Conservation (phyloP, 2,113 vertebrate species). For the Synchiropus splendidus region DNA sequence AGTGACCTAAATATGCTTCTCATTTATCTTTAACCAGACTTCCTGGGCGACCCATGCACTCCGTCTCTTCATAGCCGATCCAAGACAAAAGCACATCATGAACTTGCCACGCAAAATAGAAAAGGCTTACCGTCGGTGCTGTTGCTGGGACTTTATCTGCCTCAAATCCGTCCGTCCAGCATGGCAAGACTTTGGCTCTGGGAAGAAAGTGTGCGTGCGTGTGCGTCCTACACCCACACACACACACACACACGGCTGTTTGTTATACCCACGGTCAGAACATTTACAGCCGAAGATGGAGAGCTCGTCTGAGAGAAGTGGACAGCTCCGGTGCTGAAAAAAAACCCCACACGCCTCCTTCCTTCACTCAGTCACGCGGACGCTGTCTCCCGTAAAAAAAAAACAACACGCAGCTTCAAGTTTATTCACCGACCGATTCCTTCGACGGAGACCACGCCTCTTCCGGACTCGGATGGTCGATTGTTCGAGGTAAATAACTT, state of each 20-base stretch:
- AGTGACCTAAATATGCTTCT: conserved; percentile 51
- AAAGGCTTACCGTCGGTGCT: conserved; percentile 13
- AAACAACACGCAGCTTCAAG: too few species aligned
- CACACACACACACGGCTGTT: conserved; percentile 10
- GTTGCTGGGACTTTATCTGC: conserved; percentile 38
- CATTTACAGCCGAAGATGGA: conserved; percentile 17
- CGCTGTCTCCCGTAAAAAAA: background rate
- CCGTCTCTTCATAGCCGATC: too few species aligned
- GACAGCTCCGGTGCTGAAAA: conserved; percentile 71
- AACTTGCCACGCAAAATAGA: conserved; percentile 5
- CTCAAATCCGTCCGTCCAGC: conserved; percentile 55
- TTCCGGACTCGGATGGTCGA: background rate
- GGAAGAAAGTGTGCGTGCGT: conserved; percentile 22
- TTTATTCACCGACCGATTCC: too few species aligned
- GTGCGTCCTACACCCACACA: background rate
- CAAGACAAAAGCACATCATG: too few species aligned
- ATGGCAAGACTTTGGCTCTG: conserved; percentile 50
- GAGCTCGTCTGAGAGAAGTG: conserved; percentile 20
- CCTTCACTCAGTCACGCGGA: too few species aligned
- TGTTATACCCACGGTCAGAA: conserved; percentile 22
- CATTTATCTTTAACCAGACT: conserved; percentile 19
- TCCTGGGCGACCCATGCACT: background rate
- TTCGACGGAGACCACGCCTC: too few species aligned
- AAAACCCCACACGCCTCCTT: conserved; percentile 3
- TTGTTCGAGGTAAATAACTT: conserved; percentile 30